Evolutionary conservation across 2,888 invertebrate genomes (phyloP), one percentile per base, ranked within the genome.

Genomic region (Linnaemya tessellans): DNA sequence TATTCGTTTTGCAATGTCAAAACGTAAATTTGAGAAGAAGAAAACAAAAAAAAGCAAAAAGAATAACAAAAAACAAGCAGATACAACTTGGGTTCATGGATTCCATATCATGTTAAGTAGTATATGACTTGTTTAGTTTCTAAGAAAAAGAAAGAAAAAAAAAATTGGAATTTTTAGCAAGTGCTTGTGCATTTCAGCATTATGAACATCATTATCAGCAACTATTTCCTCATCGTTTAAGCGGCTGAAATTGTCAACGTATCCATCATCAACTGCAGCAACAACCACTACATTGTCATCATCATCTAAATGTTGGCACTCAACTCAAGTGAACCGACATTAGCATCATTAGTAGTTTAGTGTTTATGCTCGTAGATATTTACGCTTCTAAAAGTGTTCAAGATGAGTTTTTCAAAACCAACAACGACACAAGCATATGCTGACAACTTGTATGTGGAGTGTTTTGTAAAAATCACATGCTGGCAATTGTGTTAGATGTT

Each of bases 331-430:
- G 81, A 74, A 81, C 78, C 84, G 78, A 81, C 84, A 85, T 85
- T 84, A 81, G 84, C 81, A 79, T 84, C 84, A 84, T 84, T 85
- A 85, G 84, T 85, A 85, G 84, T 85, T 85, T 46, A 79, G 56
- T 81, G 81, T 85, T 78, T 84, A 62, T 75, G 46, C 58, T 77
- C 58, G 46, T 58, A 58, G 20, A 58, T 58, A 67, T 70, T 58
- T 70, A 64, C 75, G 77, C 56, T n/a, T n/a, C 62, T 82, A 56
- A 82, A 70, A 77, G 75, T 77, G 75, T 77, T 77, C 46, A 64
- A 77, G 75, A 82, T 77, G 70, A 77, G 75, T 82, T 77, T 77
- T 81, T 70, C 22, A 75, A 81, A 75, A 49, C 43, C 70, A 80
- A 20, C 41, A 80, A 20, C 41, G 43, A 60, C 68, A 79, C 41